Base-by-base conservation (phyloP, 2,113 vertebrate genomes). In the Pelmatolapia mariae region DNA sequence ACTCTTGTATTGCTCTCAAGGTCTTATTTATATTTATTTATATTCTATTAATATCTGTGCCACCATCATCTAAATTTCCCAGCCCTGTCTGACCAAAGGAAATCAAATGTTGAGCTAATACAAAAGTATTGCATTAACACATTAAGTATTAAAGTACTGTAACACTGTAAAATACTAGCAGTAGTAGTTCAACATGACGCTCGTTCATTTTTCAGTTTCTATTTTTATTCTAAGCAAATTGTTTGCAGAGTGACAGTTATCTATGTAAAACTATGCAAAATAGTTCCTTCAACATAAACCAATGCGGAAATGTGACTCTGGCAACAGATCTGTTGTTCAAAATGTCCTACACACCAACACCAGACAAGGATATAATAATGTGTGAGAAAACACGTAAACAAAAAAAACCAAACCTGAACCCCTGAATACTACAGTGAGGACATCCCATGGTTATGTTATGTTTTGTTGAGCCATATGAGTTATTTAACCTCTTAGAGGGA, bases 221-320 rank as follows among this genome's bases (percentile, higher is more conserved):
- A 4, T 50, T 31, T 76, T 76, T 50, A 29, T 47, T 50, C 43
- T 19, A 50, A 31, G 43, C 16, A 31, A 50, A 50, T n/a, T 16
- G 10, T 31, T 2, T 8, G 16, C 16, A 31, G 4, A 19, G 2
- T 12, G 71, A 31, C 71, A 78, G 71, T 78, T 78, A 19, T 78
- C 24, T 50, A 31, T n/a, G 26, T 31, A 84, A 36, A 71, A 76
- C 11, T 53, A 26, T 89, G 63, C 54, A 81, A 85, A 85, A 56
- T 56, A n/a, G 31, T 40, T 80, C 24, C 66, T 81, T 54, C 18
- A 6, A 5, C 24, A 33, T 18, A 29, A 76, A 78, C 38, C 11
- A 16, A 57, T 18, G 38, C 24, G 38, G 43, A 66, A 80, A 26
- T 52, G 11, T 19, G 2, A 8, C 12, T 29, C 26, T 50, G 16